Evolutionary conservation across 2,113 vertebrate species (phyloP).

Genomic region (Marcusenius ussheri): DNA sequence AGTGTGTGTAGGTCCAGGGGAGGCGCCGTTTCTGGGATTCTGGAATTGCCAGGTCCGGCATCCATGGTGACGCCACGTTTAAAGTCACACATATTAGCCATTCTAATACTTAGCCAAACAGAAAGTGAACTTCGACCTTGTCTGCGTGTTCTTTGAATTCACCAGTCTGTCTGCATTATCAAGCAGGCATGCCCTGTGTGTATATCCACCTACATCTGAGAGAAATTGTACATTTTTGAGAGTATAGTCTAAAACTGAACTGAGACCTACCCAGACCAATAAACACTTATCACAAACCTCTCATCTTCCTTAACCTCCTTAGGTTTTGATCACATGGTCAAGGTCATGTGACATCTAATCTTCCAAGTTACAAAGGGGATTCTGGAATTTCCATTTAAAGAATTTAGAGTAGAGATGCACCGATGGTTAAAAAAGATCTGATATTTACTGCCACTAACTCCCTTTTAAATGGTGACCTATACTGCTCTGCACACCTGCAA

Average conservation of each 20-base stretch:
- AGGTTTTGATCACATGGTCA: neutral
- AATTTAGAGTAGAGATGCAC: neutral
- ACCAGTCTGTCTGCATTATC: neutral
- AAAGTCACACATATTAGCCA: neutral
- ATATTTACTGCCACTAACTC: neutral
- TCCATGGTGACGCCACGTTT: neutral
- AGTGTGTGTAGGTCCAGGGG: neutral
- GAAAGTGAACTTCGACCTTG: neutral
- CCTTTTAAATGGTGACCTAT: neutral
- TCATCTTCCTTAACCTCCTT: neutral
- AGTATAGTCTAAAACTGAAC: neutral
- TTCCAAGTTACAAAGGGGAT: neutral
- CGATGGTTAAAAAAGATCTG: neutral
- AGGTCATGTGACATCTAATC: neutral
- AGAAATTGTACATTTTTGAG: neutral
- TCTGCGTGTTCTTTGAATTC: neutral
- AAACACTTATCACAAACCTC: neutral
- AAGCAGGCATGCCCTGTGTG: neutral
- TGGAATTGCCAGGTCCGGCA: neutral
- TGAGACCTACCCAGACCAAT: neutral
- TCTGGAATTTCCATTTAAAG: neutral
- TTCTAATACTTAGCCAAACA: neutral
- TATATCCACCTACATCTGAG: neutral
- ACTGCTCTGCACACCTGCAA: neutral
- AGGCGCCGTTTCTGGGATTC: neutral